Base-by-base conservation (phyloP, 1,140 invertebrate species). In the Tetranychus urticae region DNA sequence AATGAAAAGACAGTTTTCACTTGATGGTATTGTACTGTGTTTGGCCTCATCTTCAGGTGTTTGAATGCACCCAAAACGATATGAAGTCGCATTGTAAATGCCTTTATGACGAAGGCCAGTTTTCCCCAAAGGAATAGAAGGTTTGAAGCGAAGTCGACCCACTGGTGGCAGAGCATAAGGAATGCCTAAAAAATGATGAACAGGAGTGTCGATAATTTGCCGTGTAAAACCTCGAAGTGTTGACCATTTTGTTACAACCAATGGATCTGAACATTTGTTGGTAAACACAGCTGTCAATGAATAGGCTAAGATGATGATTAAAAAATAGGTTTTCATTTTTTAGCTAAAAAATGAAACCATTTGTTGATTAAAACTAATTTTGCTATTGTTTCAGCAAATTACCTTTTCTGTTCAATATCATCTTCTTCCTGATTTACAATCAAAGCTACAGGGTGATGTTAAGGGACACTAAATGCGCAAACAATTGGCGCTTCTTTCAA, bases 91-190 rank as follows among this genome's bases (percentile, higher is more conserved):
- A 36, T 66, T 64, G n/a, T 67, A 56, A 54, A 65, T 56, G 3
- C 60, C 62, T 33, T 56, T 58, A 66, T 67, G 68, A 33, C 66
- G 64, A 23, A 65, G 63, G 36, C 67, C 62, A 57, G 60, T 61
- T 12, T 64, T 46, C 1, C 58, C 48, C 50, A 52, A 23, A n/a
- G 50, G 50, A 31, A 52, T 31, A 8, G 50, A n/a, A 2, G 50
- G 50, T 33, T 61, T 79, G 65, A 86, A 82, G 34, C 86, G 77
- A 39, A 83, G 72, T 14, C 77, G 75, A 31, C 80, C 81, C 1
- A 79, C 72, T 3, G 85, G 85, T 36, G 80, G 78, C 12, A 83
- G 81, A 1, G 85, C 86, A 76, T 89, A 92, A 5, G 85, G 86
- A 58, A 91, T 82, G 23, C 77, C 77, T 34, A 76, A 67, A 65